Conservation (phyloP, 2,113 vertebrate species). For the Ellobius talpinus region DNA sequence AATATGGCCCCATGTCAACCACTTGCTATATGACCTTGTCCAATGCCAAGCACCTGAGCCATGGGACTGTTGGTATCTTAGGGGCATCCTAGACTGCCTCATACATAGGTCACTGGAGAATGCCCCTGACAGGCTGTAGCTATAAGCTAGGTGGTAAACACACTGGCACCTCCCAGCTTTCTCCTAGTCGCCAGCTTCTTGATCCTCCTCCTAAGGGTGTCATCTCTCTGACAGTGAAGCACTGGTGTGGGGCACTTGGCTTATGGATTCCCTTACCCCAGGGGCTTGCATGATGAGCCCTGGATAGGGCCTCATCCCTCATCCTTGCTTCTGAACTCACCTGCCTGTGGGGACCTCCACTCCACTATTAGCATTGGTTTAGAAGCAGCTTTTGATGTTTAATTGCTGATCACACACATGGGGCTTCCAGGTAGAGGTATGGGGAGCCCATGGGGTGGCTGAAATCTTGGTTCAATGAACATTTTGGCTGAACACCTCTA, state of each 20-base stretch:
- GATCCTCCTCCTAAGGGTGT: neutral
- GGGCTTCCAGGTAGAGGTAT: neutral
- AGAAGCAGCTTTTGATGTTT: neutral
- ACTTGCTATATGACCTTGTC: neutral
- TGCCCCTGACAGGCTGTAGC: neutral
- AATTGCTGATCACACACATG: neutral
- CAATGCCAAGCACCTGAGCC: neutral
- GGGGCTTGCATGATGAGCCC: neutral
- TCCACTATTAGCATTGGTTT: too few species aligned
- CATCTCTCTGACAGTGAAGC: neutral
- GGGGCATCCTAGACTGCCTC: neutral
- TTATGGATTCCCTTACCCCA: neutral
- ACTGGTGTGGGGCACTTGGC: too few species aligned
- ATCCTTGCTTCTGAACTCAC: accelerated
- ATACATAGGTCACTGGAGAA: neutral
- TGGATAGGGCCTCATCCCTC: neutral
- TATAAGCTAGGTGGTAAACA: accelerated
- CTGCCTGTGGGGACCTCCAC: neutral
- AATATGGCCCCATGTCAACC: neutral
- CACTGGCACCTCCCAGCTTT: accelerated
- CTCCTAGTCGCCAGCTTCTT: neutral
- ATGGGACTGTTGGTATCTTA: too few species aligned
- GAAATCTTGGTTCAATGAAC: neutral
- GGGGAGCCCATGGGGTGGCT: neutral
- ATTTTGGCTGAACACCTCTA: neutral